A percentile compares a stretch with the other conserved stretches of the same genome.
Evolutionary conservation across 2,113 vertebrate genomes (phyloP).

Genomic region (Miniopterus natalensis): DNA sequence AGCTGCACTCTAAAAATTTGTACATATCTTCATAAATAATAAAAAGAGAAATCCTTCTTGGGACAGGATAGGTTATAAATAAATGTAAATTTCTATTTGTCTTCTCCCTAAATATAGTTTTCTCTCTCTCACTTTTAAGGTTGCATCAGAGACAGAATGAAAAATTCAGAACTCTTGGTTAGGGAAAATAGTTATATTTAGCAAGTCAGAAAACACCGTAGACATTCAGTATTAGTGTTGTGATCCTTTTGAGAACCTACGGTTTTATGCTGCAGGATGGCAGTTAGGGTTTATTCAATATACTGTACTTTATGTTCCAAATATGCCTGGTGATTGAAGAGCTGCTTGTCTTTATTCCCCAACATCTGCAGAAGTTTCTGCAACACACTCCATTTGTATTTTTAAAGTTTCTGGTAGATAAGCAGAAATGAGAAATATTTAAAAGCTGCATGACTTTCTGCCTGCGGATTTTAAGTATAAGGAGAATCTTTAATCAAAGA

Average conservation of each 20-base stretch:
- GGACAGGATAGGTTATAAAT: not conserved
- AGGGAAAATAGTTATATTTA: slow-evolving; percentile 28
- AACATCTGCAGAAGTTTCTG: slow-evolving; percentile 38
- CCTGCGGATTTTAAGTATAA: slow-evolving; percentile 54
- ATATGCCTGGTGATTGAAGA: not conserved
- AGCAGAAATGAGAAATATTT: slow-evolving; percentile 61
- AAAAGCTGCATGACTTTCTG: slow-evolving; percentile 29
- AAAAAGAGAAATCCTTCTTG: slow-evolving; percentile 11
- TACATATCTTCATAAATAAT: slow-evolving; percentile 10
- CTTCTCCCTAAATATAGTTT: slow-evolving; percentile 10
- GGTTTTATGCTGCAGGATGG: not conserved
- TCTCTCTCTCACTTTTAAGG: not conserved
- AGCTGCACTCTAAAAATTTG: slow-evolving; percentile 50
- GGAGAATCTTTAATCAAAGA: slow-evolving; percentile 58
- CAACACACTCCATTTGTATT: not conserved
- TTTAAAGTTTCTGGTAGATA: slow-evolving; percentile 49
- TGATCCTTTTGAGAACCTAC: not conserved
- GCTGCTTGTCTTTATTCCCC: slow-evolving; percentile 1
- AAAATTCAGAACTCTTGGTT: slow-evolving; percentile 30
- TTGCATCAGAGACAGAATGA: slow-evolving; percentile 42
- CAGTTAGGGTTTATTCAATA: slow-evolving; percentile 45
- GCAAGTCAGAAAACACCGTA: not conserved
- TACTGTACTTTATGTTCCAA: not conserved
- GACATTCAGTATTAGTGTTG: not conserved
- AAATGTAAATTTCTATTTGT: slow-evolving; percentile 18